Conservation (phyloP, 1,140 invertebrate species). For the Scaptomyza pallida region DNA sequence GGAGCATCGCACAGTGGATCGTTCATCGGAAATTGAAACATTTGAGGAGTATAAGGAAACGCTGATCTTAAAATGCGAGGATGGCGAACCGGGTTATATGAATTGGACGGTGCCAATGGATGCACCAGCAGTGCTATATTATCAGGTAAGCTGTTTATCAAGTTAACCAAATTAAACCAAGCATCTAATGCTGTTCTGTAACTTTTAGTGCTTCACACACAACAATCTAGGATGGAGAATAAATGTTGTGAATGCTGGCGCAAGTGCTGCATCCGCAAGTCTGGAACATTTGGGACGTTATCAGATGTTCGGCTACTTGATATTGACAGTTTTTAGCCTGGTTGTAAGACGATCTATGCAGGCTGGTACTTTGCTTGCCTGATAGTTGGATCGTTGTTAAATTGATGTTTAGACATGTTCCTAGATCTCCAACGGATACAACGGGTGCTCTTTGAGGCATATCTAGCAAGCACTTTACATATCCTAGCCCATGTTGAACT, state of each 20-base stretch:
- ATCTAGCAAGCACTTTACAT: constrained; percentile 47
- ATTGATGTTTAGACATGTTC: constrained; percentile 11
- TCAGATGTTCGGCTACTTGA: constrained; percentile 21
- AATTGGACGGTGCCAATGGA: constrained; percentile 92
- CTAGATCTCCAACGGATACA: constrained; percentile 24
- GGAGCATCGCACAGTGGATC: constrained; percentile 74
- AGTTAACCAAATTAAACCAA: neutral
- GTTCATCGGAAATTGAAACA: constrained; percentile 68
- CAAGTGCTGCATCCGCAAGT: constrained; percentile 73
- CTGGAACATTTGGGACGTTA: constrained; percentile 12
- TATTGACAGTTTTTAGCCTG: constrained; percentile 68
- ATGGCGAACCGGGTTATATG: constrained; percentile 89
- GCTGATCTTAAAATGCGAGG: constrained; percentile 89
- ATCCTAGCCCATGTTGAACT: constrained; percentile 35
- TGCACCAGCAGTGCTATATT: constrained; percentile 92
- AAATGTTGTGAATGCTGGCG: constrained; percentile 89
- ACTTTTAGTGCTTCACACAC: constrained; percentile 94
- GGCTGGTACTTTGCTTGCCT: constrained; percentile 51
- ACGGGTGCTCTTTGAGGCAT: constrained; percentile 6
- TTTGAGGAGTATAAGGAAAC: constrained; percentile 90
- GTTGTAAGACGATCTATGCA: constrained; percentile 50
- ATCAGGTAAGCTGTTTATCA: constrained; percentile 89
- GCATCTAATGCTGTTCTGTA: neutral
- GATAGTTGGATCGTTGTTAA: constrained; percentile 66
- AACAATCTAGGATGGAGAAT: constrained; percentile 97